phyloP scores from a whole-genome alignment of 2,113 vertebrate species.

The Tragelaphus imberbis region DNA sequence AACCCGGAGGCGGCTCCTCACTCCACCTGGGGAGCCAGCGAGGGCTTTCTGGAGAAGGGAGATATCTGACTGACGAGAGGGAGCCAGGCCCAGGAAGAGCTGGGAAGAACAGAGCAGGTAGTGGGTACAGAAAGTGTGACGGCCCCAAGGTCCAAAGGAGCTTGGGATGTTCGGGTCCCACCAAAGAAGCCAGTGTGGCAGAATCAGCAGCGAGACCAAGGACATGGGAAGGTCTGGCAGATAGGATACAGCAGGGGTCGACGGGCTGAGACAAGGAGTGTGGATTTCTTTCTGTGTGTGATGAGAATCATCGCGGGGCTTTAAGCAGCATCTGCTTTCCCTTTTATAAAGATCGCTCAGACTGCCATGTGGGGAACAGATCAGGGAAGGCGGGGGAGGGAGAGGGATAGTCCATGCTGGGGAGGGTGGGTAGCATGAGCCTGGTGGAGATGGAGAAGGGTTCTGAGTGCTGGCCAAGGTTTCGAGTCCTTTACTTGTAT shows the following conservation, averaged over 20 bases:
- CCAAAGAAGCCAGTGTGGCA: not conserved
- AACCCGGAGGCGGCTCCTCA: not conserved
- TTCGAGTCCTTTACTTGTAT: fast-evolving
- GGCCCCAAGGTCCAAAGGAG: not conserved
- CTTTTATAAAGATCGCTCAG: not conserved
- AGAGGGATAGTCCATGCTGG: not conserved
- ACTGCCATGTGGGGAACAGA: not conserved
- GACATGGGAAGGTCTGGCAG: not conserved
- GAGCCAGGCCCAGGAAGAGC: not conserved
- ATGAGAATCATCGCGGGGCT: not conserved
- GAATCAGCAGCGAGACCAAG: not conserved
- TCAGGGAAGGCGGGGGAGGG: fast-evolving
- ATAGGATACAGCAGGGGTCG: not conserved
- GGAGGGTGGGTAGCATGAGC: not conserved
- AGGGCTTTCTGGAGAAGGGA: not conserved
- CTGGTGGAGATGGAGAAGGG: not conserved
- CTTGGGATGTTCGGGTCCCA: not conserved
- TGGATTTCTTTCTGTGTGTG: not conserved
- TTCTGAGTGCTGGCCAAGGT: not conserved
- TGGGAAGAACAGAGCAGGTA: not conserved
- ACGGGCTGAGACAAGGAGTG: not conserved
- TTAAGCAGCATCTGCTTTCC: not conserved
- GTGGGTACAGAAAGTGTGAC: not conserved
- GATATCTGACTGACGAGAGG: not conserved
- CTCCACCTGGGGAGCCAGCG: too few relatives aligned